Evolutionary conservation across 1,140 invertebrate genomes (phyloP).

Genomic region (Pseudomyrmex cubaensis): DNA sequence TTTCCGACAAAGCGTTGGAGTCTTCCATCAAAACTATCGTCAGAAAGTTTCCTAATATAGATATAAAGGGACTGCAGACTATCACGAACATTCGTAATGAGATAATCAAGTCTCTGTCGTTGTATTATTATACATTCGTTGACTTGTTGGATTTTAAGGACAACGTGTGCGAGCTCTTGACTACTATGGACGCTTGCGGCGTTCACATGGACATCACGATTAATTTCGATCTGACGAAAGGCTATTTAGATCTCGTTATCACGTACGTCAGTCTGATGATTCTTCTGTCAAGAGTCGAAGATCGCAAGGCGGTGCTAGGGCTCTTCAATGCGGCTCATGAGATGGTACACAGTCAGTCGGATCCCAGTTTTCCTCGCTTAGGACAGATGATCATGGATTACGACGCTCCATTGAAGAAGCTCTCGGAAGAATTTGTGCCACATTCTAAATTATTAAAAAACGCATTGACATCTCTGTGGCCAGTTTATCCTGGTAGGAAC

Average conservation of each 20-base stretch:
- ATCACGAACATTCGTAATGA: conserved; percentile 95
- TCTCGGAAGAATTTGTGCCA: conserved; percentile 98
- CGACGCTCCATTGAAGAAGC: conserved; percentile 97
- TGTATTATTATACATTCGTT: conserved; percentile 99
- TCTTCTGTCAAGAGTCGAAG: conserved; percentile 97
- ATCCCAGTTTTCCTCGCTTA: conserved; percentile 96
- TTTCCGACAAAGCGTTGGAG: conserved; percentile 98
- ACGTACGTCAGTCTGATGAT: conserved; percentile 99
- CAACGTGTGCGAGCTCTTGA: conserved; percentile 98
- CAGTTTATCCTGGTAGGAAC: conserved; percentile 95
- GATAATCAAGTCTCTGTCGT: conserved; percentile 97
- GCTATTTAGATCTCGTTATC: conserved; percentile 97
- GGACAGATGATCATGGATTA: conserved; percentile 99
- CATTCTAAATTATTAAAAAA: conserved; percentile 95
- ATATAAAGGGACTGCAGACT: conserved; percentile 95
- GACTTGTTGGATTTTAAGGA: conserved; percentile 99
- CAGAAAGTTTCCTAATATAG: conserved; percentile 97
- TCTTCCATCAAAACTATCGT: conserved; percentile 98
- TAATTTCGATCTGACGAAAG: conserved; percentile 98
- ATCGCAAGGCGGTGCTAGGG: conserved; percentile 98
- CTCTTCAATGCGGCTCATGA: conserved; percentile 99
- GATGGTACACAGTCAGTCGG: conserved; percentile 96
- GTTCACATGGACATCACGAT: conserved; percentile 97
- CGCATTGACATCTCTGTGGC: conserved; percentile 94
- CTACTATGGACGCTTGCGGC: conserved; percentile 99